Base-by-base conservation (phyloP, 2,113 vertebrate genomes). In the human (Homo sapiens) region DNA sequence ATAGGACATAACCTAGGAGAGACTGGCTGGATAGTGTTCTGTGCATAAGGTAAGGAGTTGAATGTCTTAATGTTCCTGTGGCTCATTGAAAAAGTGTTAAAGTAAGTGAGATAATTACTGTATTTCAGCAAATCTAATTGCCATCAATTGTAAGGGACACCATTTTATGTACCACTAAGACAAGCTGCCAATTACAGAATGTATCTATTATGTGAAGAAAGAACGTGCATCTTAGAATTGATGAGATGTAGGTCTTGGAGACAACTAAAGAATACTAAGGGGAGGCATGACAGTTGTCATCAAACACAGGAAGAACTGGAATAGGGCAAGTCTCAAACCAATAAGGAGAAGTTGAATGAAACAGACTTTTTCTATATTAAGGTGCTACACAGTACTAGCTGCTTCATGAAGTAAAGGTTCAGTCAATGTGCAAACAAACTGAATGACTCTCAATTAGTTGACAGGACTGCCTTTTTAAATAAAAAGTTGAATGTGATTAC, bases 61-160 rank as follows among this genome's bases (percentile, higher is more conserved):
- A 72, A 45, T 80, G 22, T 73, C 40, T 59, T 48, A 27, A 59
- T 94, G 35, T 84, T 48, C 48, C 79, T 64, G 18, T 50, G 14
- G 10, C 61, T 92, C 32, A 80, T 1, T 95, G 59, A 86, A 93
- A 91, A 90, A 45, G 1, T 64, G 8, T 22, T 95, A 43, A 40
- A 40, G 10, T 13, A 91, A 66, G 32, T 73, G n/a, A 59, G 22
- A 57, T 80, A 78, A 88, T 90, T 84, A 57, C 8, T 90, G 25
- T 90, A 72, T 85, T 91, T 96, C 45, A 84, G 43, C n/a, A 78
- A 76, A 82, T n/a, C 35, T 90, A 80, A 70, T 30, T 97, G 90
- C 43, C 35, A 59, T 5, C 20, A 79, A 6, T 83, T 61, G 5
- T 79, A 93, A 93, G 22, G 22, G 20, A 79, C 22, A 55, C 35